Evolutionary conservation across 2,113 vertebrate genomes (phyloP), one percentile per base, ranked within the genome.

Genomic region (Calyptomena viridis): DNA sequence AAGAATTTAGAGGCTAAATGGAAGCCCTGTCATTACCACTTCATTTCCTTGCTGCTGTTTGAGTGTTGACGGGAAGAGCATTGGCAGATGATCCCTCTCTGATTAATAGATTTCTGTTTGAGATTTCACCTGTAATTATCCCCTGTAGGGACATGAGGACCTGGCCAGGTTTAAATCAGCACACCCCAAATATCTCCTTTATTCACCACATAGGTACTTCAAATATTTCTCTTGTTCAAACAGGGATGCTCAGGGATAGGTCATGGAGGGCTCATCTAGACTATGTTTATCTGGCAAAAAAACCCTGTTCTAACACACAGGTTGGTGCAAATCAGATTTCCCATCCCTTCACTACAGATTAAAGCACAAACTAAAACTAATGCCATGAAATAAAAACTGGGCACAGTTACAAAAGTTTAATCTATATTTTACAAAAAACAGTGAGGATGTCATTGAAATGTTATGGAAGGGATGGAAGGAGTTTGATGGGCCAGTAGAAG

Each of bases 91-190:
- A 86, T 74, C 60, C 80, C 59, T 7, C 52, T 71, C 77, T 93
- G 91, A 91, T 96, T 73, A 94, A 95, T 66, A 59, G 19, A 37
- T 80, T 91, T 91, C 91, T 0, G 0, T 76, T 85, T 62, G 73
- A 77, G 84, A 85, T 77, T 95, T 67, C 84, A 91, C 87, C 71
- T 88, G 35, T 88, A 95, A 96, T 96, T 96, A 95, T 46, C 79
- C 37, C 24, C 84, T 91, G 87, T 7, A 87, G 75, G 80, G 81
- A 87, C 64, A 87, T 3, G 24, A 67, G 40, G 80, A 84, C 25
- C 50, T 80, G 72, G 79, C 72, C 85, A 86, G 79, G 67, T 86
- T 94, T 86, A 87, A 89, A 89, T 78, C 69, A 91, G 55, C 68
- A 39, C 52, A 69, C 12, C 73, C 66, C 1, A 1, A 37, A 62